Evolutionary conservation across 2,797 vertebrate genomes (phyloP).

Genomic region (Cheracebus regulus): DNA sequence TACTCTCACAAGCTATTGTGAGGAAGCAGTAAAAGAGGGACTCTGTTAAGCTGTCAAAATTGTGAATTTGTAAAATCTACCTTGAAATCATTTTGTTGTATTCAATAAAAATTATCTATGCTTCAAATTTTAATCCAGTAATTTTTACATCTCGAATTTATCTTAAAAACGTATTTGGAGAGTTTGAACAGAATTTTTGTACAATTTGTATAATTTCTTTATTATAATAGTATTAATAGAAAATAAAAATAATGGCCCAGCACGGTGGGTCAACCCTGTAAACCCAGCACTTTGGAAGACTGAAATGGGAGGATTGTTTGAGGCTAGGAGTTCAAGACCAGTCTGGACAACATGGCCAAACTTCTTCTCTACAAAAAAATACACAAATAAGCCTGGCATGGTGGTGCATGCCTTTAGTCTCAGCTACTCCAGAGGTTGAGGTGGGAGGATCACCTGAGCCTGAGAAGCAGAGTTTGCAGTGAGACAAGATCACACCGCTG

Average conservation of each 20-base stretch:
- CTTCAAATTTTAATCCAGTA: neutral
- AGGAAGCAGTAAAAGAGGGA: neutral
- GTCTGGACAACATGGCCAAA: neutral
- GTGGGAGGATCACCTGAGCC: neutral
- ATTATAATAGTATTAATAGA: neutral
- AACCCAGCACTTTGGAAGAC: neutral
- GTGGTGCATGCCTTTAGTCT: neutral
- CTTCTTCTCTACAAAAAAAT: neutral
- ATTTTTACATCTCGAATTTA: neutral
- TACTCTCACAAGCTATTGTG: neutral
- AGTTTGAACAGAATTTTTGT: neutral
- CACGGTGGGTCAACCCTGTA: neutral
- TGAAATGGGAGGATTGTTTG: neutral
- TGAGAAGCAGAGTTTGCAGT: neutral
- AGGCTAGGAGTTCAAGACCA: neutral
- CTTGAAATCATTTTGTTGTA: neutral
- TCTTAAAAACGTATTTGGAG: neutral
- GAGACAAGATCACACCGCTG: neutral
- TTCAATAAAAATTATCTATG: neutral
- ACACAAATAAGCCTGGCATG: neutral
- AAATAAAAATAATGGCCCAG: neutral
- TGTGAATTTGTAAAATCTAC: neutral
- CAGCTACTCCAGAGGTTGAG: neutral
- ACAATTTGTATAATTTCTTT: neutral
- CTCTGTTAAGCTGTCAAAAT: neutral